Base-by-base conservation (phyloP, 2,797 vertebrate genomes). In the Cyclopterus lumpus region DNA sequence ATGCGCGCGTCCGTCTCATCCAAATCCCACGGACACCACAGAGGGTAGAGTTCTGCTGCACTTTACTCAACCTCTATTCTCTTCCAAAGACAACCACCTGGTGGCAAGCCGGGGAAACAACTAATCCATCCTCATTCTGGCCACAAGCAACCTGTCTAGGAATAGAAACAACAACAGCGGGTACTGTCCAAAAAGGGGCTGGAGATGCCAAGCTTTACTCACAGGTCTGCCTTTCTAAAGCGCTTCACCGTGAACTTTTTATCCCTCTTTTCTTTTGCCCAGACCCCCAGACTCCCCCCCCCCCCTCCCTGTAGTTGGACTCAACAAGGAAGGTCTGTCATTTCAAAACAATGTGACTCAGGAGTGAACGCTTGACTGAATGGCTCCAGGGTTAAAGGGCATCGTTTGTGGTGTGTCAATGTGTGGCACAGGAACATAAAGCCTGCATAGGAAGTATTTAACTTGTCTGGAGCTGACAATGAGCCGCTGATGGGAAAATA, bases 41-140 rank as follows among this genome's bases (percentile, higher is more conserved):
- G 46, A 72, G 73, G 73, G 34, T 14, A 75, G 73, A 87, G 69
- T 75, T 88, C 57, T 66, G 68, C 60, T 68, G 48, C 65, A 81
- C 84, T 89, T 87, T 79, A 59, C 68, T 89, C 79, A n/a, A 78
- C 73, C 84, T 77, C 75, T 65, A 86, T 90, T 91, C 85, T 93
- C 84, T 93, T 92, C 88, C 84, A 86, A 91, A 94, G 88, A 93
- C 92, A 94, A 93, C 92, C 93, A 94, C 92, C 93, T 93, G 86
- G 91, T 90, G 93, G 93, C 85, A 89, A 93, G 61, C 77, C 18
- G 4, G 71, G 44, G 87, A 93, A 93, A 86, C 79, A 88, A 75
- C 89, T 79, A 77, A 83, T 84, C 68, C 81, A 86, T 85, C 74
- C 78, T 86, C 65, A 77, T 80, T 86, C 83, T 62, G 77, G 75